Conservation (phyloP, 2,888 invertebrate species). For the Thymelicus sylvestris region DNA sequence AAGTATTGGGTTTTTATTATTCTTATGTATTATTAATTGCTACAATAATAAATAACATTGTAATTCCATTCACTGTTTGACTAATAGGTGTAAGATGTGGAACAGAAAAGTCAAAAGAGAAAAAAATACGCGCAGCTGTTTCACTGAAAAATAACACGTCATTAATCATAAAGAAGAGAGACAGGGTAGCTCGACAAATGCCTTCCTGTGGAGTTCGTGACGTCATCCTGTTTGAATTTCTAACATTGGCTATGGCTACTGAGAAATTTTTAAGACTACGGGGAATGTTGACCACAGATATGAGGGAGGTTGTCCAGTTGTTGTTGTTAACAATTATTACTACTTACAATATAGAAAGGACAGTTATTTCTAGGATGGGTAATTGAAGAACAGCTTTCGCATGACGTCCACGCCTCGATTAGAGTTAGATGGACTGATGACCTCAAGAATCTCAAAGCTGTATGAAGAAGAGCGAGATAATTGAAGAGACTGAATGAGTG, state of each 20-base stretch:
- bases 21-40: neutral
- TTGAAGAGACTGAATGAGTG: too few relatives aligned
- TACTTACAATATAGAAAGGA: too few relatives aligned
- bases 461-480: too few relatives aligned
- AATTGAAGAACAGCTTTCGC: too few relatives aligned
- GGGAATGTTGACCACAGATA: too few relatives aligned
- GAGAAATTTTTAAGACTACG: neutral
- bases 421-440: too few relatives aligned
- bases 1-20: neutral
- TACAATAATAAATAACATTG: constrained; percentile 21
- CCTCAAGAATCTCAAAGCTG: too few relatives aligned
- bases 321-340: too few relatives aligned
- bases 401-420: too few relatives aligned
- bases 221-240: constrained; percentile 54
- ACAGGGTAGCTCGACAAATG: constrained; percentile 75
- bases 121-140: constrained; percentile 80
- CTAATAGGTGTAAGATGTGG: constrained; percentile 74
- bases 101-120: constrained; percentile 50
- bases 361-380: too few relatives aligned
- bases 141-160: constrained; percentile 80
- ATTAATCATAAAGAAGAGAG: constrained; percentile 80
- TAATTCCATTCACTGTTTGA: constrained; percentile 56
- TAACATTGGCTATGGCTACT: neutral
- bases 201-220: constrained; percentile 62
- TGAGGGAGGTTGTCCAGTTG: too few relatives aligned